These are phyloP conservation scores for Ctenodactylus gundi DNA, from an alignment of 2,113 vertebrate species.

Conservation along the genomic window DNA sequence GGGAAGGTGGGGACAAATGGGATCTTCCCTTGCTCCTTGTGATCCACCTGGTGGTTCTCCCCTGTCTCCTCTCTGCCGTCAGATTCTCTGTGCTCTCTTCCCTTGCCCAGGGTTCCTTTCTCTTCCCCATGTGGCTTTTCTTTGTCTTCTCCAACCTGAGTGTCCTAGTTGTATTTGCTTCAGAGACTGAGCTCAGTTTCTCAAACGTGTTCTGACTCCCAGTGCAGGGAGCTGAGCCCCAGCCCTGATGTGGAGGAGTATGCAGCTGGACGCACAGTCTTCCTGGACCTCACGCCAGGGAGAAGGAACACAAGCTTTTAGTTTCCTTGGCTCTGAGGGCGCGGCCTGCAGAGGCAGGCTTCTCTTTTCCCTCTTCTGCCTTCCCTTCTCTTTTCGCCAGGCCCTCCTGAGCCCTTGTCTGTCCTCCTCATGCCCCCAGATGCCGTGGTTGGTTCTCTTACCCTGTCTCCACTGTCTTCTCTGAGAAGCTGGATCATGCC, in stretches of 20 bases:
- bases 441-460: background rate
- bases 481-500: background rate
- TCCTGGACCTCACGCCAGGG: background rate
- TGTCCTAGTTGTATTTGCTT: slow-evolving; percentile 16
- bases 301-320: background rate
- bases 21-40: slow-evolving; percentile 3
- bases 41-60: background rate
- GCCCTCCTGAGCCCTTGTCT: background rate
- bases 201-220: background rate
- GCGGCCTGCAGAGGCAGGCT: background rate
- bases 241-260: background rate
- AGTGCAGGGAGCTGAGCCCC: background rate
- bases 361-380: background rate
- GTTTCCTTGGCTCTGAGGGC: background rate
- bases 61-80: background rate
- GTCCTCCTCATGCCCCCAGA: background rate
- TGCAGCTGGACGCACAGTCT: background rate
- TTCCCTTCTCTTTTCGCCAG: background rate
- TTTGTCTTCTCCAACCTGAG: slow-evolving; percentile 33
- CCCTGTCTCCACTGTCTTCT: background rate
- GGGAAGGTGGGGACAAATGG: background rate
- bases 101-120: background rate
- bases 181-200: slow-evolving; percentile 32
- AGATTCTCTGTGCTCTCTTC: background rate
- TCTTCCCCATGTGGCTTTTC: slow-evolving; percentile 7